A percentile compares a stretch with the other conserved stretches of the same genome.
phyloP scores from a whole-genome alignment of 23 tunicate genomes.

The Botrylloides violaceus region DNA sequence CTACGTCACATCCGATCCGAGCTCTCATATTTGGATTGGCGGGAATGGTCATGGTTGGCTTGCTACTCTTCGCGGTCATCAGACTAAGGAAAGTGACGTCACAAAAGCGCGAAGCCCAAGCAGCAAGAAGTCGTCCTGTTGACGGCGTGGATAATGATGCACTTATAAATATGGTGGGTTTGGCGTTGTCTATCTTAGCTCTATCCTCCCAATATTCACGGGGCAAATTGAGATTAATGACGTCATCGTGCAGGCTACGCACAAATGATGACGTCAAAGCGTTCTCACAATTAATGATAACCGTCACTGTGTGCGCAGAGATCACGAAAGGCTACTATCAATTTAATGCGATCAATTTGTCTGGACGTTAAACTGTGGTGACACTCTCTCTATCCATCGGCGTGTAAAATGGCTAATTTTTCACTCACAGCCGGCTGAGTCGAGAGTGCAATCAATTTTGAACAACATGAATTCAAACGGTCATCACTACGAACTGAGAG shows the following conservation, averaged over 20 bases:
- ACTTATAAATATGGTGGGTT: background rate
- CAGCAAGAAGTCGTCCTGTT: background rate
- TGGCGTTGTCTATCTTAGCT: background rate
- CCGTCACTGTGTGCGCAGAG: too few species aligned
- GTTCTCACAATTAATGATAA: too few species aligned
- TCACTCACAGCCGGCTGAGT: conserved; percentile 13
- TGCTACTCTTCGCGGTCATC: conserved; percentile 17
- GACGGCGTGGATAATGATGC: conserved; percentile 21
- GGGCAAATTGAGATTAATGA: too few species aligned
- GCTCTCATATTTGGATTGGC: conserved; percentile 1
- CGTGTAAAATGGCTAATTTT: too few species aligned
- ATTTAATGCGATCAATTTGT: too few species aligned
- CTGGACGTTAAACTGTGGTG: too few species aligned
- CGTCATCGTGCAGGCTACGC: too few species aligned
- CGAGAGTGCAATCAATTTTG: conserved; percentile 1
- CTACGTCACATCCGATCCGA: background rate
- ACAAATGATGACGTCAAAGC: too few species aligned
- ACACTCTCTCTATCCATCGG: too few species aligned
- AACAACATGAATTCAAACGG: conserved; percentile 21
- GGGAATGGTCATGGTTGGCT: conserved; percentile 18
- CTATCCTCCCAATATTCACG: too few species aligned
- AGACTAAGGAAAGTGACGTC: conserved; percentile 1
- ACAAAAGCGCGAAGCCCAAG: background rate
- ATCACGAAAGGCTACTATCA: too few species aligned
- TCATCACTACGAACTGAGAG: conserved; percentile 12